Evolutionary conservation across 2,113 vertebrate genomes (phyloP).

Genomic region (Meles meles): DNA sequence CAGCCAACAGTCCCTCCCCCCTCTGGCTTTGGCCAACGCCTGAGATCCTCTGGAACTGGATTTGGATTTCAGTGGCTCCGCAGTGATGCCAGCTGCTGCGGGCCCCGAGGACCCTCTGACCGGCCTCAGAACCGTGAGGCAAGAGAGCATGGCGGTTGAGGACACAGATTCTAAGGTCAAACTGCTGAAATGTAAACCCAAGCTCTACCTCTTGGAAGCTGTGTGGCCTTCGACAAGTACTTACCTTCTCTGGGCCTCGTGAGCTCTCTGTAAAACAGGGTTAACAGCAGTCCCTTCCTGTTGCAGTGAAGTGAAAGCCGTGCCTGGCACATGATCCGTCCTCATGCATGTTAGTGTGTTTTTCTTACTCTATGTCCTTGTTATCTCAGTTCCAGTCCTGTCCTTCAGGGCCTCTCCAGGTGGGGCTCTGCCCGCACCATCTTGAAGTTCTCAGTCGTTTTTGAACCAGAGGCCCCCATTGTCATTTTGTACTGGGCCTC

Average conservation of each 20-base stretch:
- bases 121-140: background rate
- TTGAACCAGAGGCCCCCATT: background rate
- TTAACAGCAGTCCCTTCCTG: background rate
- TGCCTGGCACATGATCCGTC: background rate
- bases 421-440: background rate
- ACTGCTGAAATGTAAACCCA: background rate
- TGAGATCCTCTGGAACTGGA: background rate
- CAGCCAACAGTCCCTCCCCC: background rate
- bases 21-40: background rate
- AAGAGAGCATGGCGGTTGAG: background rate
- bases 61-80: background rate
- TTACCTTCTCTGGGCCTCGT: background rate
- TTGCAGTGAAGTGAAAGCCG: background rate
- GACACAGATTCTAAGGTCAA: background rate
- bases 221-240: background rate
- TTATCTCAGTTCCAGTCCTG: accelerated
- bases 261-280: background rate
- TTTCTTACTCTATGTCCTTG: no score
- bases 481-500: background rate
- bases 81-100: background rate
- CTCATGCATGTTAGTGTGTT: accelerated
- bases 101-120: background rate
- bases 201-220: background rate
- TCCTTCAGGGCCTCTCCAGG: background rate
- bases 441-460: background rate